Base-by-base conservation (phyloP, 2,113 vertebrate genomes). In the Chaetura pelagica region DNA sequence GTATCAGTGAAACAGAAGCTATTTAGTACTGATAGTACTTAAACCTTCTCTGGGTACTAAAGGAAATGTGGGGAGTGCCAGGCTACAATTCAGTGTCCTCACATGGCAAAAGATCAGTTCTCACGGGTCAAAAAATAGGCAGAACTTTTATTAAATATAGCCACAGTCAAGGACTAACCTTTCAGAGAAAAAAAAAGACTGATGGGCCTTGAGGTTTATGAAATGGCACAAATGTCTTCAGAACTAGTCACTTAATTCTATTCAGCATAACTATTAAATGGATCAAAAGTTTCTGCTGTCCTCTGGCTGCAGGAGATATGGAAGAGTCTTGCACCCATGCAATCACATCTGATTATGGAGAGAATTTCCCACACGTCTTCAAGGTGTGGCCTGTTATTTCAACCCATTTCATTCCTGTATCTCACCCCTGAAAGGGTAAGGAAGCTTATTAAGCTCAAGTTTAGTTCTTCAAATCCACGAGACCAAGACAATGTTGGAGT, bases 361-460 rank as follows among this genome's bases (percentile, higher is more conserved):
- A 61, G 2, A 12, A 84, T 49, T 77, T 76, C 54, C 40, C 21
- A 59, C 2, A 8, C 0, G 0, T 22, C 9, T 58, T 84, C 27
- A 57, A 46, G 16, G 8, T 38, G 8, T 16, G 16, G 7, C 38
- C 42, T 76, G 22, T 44, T 67, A 51, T 16, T 57, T 69, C 59
- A 67, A 30, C 8, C 5, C 5, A 35, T 27, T 62, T 48, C 15
- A 63, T 55, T 67, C 30, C 35, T 6, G 15, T 1, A 30, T 5
- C 5, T 62, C 61, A 51, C 10, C 62, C 66, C 17, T 34, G 35
- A 84, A 84, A 66, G 19, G 6, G 4, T 24, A 49, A 4, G 4
- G n/a, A 58, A 57, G 8, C 30, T 94, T 69, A 15, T 2, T 22
- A 66, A 42, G 16, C 5, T 87, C 24, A 68, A 69, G 38, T 51